phyloP scores from a whole-genome alignment of 2,797 vertebrate genomes.

The Cynopterus sphinx region DNA sequence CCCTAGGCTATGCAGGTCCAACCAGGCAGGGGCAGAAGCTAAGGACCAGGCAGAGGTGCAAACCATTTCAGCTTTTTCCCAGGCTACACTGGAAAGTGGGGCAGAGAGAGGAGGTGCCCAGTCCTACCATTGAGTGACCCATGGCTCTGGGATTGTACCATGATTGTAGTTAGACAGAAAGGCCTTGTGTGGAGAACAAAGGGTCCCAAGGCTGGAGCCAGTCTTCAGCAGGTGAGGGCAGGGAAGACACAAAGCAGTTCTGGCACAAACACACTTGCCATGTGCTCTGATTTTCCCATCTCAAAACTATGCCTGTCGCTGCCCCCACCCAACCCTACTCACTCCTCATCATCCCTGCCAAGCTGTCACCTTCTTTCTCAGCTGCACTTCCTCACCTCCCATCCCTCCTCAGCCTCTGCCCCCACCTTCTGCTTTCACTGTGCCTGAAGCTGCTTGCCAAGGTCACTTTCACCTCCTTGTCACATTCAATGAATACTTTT shows the following conservation, averaged over 20 bases:
- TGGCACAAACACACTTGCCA: neutral
- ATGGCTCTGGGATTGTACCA: neutral
- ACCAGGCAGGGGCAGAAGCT: neutral
- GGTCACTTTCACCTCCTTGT: slow-evolving; percentile 44
- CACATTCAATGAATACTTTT: neutral
- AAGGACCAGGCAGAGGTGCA: neutral
- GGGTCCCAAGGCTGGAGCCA: neutral
- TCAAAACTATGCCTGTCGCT: neutral
- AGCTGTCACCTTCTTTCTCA: neutral
- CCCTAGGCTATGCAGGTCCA: neutral
- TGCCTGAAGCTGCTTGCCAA: slow-evolving; percentile 20
- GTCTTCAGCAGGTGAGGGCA: neutral
- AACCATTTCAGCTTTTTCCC: neutral
- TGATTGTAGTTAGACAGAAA: slow-evolving; percentile 34
- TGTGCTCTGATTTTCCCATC: neutral
- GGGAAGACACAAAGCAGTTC: neutral
- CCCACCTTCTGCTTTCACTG: neutral
- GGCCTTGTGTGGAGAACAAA: slow-evolving; percentile 55
- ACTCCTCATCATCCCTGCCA: neutral
- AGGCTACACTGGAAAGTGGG: slow-evolving; percentile 8
- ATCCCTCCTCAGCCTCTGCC: neutral
- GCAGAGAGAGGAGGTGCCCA: slow-evolving; percentile 5
- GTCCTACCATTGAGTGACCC: neutral
- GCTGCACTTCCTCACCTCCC: neutral
- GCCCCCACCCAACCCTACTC: neutral